Evolutionary conservation across 2,888 invertebrate species (phyloP).

Genomic region (Luperina nickerlii): DNA sequence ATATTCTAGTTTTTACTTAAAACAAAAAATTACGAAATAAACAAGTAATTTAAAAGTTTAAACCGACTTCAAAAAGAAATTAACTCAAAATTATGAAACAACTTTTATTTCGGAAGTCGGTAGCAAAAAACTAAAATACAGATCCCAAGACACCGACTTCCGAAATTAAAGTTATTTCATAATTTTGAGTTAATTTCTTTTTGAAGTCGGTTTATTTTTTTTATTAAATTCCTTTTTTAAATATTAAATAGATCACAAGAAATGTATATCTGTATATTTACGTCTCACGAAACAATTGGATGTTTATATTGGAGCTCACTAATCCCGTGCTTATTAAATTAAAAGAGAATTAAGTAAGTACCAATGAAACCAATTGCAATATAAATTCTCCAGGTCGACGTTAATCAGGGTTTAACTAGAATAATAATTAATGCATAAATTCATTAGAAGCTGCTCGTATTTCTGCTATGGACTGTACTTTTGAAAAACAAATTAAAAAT

Average conservation of each 20-base stretch:
- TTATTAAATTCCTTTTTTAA: too few species aligned
- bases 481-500: conserved; percentile 18
- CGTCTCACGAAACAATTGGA: not conserved
- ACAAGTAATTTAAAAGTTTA: too few species aligned
- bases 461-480: not conserved
- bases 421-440: conserved; percentile 35
- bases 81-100: too few species aligned
- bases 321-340: conserved; percentile 17
- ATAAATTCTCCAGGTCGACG: conserved; percentile 46
- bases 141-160: too few species aligned
- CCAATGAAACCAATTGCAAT: conserved; percentile 18
- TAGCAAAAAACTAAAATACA: too few species aligned
- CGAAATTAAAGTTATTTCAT: too few species aligned
- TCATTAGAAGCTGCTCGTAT: conserved; percentile 1
- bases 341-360: conserved; percentile 1
- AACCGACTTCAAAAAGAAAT: too few species aligned
- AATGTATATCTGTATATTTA: not conserved
- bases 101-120: too few species aligned
- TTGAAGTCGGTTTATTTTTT: too few species aligned
- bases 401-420: conserved; percentile 13
- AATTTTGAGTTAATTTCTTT: too few species aligned
- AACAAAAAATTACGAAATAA: too few species aligned
- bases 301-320: not conserved
- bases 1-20: too few species aligned
- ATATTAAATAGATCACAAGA: not conserved